A percentile compares a stretch with the other conserved stretches of the same genome.
phyloP scores from a whole-genome alignment of 2,888 invertebrate genomes.

The Amphipyra tragopoginis region DNA sequence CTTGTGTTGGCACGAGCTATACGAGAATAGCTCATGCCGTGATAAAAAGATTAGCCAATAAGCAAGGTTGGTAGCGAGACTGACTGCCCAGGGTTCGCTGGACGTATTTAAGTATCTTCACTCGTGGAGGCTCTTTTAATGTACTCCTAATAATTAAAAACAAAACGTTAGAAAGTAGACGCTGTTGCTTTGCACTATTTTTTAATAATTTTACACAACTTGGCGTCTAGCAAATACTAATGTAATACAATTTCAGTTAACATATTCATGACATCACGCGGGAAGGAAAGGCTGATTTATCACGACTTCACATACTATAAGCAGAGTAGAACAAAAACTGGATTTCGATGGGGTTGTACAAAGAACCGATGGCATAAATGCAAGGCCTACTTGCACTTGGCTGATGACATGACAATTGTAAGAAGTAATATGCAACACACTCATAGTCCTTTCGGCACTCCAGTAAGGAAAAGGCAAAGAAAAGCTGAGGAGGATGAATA shows the following conservation, averaged over 20 bases:
- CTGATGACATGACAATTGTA: slow-evolving; percentile 83
- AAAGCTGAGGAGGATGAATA: slow-evolving; percentile 22
- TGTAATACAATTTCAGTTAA: slow-evolving; percentile 79
- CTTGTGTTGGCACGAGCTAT: too few relatives aligned
- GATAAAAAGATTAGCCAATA: too few relatives aligned
- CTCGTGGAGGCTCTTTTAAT: too few relatives aligned
- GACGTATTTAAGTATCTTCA: too few relatives aligned
- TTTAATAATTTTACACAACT: not conserved
- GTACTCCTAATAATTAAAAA: too few relatives aligned
- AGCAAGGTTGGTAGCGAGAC: too few relatives aligned
- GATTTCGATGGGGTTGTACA: slow-evolving; percentile 87
- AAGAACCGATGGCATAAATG: slow-evolving; percentile 86
- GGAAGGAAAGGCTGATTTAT: slow-evolving; percentile 82
- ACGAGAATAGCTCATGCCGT: too few relatives aligned
- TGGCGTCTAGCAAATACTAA: slow-evolving; percentile 23
- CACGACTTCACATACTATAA: slow-evolving; percentile 85
- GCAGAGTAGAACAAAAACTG: slow-evolving; percentile 79
- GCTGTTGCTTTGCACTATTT: slow-evolving; percentile 3
- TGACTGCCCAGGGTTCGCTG: too few relatives aligned
- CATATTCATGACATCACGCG: slow-evolving; percentile 86
- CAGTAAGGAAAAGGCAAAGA: slow-evolving; percentile 39
- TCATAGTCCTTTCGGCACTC: slow-evolving; percentile 70
- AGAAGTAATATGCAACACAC: slow-evolving; percentile 85
- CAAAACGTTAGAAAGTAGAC: slow-evolving; percentile 13
- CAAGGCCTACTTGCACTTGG: slow-evolving; percentile 82